Evolutionary conservation across 2,113 vertebrate species (phyloP), one percentile per base, ranked within the genome.

Genomic region (Pygathrix nemaeus): DNA sequence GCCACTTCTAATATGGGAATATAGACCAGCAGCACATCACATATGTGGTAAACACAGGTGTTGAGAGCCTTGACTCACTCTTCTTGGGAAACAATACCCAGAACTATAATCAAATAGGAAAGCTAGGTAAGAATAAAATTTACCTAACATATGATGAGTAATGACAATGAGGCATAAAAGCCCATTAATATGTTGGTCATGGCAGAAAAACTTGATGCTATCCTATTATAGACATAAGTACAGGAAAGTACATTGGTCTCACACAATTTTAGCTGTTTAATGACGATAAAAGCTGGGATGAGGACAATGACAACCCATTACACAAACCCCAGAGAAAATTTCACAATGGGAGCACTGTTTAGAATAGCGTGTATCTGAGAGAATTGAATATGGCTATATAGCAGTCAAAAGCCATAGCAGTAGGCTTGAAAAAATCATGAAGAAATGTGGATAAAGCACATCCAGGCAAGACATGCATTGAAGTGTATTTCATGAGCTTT

Each of bases 21-120:
- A n/a, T 94, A 98, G 90, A 94, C 83, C 55, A 95, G 68, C 12
- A 94, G 25, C 32, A 97, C 96, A 35, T 96, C 1, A 20, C 97
- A 96, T 48, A 97, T 30, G 17, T 97, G 97, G 0, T 97, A 95
- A 66, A 79, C 3, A 2, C 97, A 98, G 43, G 97, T 97, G 52
- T 96, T 90, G 38, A 97, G 90, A 12, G 93, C 30, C 45, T 97
- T 97, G 43, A 35, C 43, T 23, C 43, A 17, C 43, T 95, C 90
- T 48, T 83, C n/a, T 1, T 72, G 27, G 48, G 78, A 97, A 59
- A 91, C 88, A 52, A 97, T 86, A 6, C 76, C 13, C 27, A 97
- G 21, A 7, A 96, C 97, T 0, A 84, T 87, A 3, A 6, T n/a
- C 16, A 97, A 79, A 2, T 97, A 98, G 0, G 96, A 97, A 57